Conservation (phyloP, 2,113 vertebrate species). For the Rostratula benghalensis region DNA sequence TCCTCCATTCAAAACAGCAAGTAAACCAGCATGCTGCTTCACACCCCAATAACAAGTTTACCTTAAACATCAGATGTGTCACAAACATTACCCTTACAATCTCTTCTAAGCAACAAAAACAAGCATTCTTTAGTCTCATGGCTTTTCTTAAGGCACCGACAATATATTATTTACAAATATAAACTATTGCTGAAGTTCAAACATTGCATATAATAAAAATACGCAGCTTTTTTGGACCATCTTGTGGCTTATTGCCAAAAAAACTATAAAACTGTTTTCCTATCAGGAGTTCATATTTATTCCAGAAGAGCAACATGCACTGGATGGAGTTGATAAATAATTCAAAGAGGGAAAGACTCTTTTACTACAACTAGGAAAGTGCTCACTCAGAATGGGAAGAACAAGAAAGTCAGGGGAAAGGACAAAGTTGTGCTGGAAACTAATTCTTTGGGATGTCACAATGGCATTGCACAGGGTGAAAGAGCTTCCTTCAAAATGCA, state of each 20-base stretch:
- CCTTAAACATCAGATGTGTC: background rate
- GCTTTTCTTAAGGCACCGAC: background rate
- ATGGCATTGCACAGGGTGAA: background rate
- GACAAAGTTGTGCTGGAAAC: background rate
- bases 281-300: background rate
- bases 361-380: conserved; percentile 30
- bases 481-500: background rate
- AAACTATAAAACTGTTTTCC: conserved; percentile 10
- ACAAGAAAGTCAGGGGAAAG: background rate
- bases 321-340: conserved; percentile 23
- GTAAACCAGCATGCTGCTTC: background rate
- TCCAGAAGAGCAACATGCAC: conserved; percentile 16
- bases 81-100: background rate
- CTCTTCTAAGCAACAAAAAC: background rate
- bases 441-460: background rate
- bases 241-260: conserved; percentile 15
- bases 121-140: conserved; percentile 12
- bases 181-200: background rate
- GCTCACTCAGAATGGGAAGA: background rate
- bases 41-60: background rate
- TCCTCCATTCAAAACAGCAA: background rate
- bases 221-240: background rate
- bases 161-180: background rate
- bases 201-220: background rate
- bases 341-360: conserved; percentile 38